A percentile compares a stretch with the other conserved stretches of the same genome.
Conservation (phyloP, 2,113 vertebrate genomes). For the Leptosomus discolor region DNA sequence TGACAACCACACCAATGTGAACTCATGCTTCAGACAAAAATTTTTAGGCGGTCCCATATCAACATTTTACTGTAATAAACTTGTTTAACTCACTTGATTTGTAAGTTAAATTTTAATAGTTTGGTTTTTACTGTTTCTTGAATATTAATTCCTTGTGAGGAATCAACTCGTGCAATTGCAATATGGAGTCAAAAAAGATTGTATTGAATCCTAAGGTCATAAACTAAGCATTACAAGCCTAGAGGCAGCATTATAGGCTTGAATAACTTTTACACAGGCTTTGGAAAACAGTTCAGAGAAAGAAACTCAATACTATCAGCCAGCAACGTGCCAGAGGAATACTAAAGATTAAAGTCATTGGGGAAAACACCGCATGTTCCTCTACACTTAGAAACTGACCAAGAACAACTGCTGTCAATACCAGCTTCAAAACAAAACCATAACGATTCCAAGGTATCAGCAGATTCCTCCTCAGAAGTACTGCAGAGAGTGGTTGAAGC, state of each 20-base stretch:
- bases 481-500: background rate
- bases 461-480: background rate
- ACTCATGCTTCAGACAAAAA: background rate
- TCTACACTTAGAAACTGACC: background rate
- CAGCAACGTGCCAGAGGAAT: background rate
- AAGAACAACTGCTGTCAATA: background rate
- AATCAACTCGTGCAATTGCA: background rate
- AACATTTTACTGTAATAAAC: background rate
- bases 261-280: background rate
- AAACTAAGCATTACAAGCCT: background rate
- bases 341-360: background rate
- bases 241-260: background rate
- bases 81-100: background rate
- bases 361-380: background rate
- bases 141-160: background rate
- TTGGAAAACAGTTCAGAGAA: background rate
- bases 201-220: background rate
- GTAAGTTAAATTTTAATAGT: background rate
- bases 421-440: background rate
- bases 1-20: background rate
- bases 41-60: background rate
- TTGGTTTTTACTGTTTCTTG: background rate
- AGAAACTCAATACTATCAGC: background rate
- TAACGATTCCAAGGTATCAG: background rate
- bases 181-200: background rate